Evolutionary conservation across 2,888 invertebrate species (phyloP), one percentile per base, ranked within the genome.

Genomic region (Drosophila longiperda): DNA sequence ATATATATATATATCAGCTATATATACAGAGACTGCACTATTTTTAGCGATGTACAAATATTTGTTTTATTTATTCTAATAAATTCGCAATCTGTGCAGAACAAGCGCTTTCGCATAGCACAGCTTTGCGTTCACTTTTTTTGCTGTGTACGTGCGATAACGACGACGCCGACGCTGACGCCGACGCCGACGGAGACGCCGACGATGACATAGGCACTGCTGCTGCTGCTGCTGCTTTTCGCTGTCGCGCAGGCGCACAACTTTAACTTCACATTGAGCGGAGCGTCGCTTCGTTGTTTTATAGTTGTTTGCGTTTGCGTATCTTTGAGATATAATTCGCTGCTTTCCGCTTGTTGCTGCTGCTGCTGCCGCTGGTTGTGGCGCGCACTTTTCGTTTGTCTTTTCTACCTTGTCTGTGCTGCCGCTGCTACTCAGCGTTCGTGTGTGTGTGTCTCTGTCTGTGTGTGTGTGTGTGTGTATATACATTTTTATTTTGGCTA

Each of bases 141-240:
- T 20, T 36, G 29, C 66, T 63, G 78, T 78, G 78, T 45, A 75
- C 50, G 61, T 66, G 32, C 60, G 61, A 71, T 23, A 50, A 50
- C 50, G 9, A 26, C 15, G 48, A 48, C 66, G 61, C 52, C 64
- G 59, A 57, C 67, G 53, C 62, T 40, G 53, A 67, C 32, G 55
- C 38, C 58, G 57, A 50, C 49, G 8, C 8, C 15, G 45, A 48
- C 62, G 60, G 55, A 61, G 59, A 57, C 67, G 53, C 62, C 45
- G 57, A 67, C 85, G 85, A 85, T 87, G 88, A 85, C 86, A 82
- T 87, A 83, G 86, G 80, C 40, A 77, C 63, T 58, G 58, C 12
- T 23, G 55, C n/a, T 50, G 65, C 17, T 33, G 70, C 20, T 50
- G 57, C 52, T 45, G 60, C 50, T n/a, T 42, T 63, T 29, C 15